A percentile compares a stretch with the other conserved stretches of the same genome.
Evolutionary conservation across 2,888 invertebrate genomes (phyloP).

Genomic region (Mythimna lalbum): DNA sequence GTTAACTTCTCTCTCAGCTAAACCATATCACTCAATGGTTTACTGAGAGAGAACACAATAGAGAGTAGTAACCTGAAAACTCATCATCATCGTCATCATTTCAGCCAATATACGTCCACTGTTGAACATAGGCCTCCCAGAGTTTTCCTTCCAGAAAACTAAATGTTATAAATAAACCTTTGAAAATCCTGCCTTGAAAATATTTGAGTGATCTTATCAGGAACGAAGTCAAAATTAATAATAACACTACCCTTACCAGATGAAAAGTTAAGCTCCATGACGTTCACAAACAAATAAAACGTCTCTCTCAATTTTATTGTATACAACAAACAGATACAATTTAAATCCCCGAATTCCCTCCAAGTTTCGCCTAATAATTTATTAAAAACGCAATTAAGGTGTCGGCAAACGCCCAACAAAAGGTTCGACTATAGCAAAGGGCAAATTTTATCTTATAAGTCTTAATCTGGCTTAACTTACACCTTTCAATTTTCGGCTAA

Average conservation of each 20-base stretch:
- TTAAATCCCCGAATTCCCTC: constrained; percentile 62
- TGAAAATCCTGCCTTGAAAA: neutral
- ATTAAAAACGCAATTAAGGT: constrained; percentile 79
- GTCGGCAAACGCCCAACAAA: constrained; percentile 66
- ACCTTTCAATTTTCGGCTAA: constrained; percentile 68
- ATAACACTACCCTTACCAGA: neutral
- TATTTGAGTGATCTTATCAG: neutral
- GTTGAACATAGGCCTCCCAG: too few species aligned
- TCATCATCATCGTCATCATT: too few species aligned
- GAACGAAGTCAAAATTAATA: constrained; percentile 4
- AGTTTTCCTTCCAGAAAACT: too few species aligned
- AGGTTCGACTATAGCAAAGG: constrained; percentile 61
- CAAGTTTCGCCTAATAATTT: constrained; percentile 72
- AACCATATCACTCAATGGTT: too few species aligned
- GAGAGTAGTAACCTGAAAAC: neutral
- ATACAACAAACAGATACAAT: constrained; percentile 35
- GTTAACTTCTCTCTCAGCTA: too few species aligned
- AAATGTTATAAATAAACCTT: neutral
- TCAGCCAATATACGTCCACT: too few species aligned
- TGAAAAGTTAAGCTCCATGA: constrained; percentile 19
- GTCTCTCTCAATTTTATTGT: constrained; percentile 28
- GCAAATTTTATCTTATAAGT: constrained; percentile 67
- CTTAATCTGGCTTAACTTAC: constrained; percentile 61
- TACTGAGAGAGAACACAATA: too few species aligned
- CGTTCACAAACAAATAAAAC: constrained; percentile 31